phyloP scores from a whole-genome alignment of 2,797 vertebrate species.

The Muscicapa striata region DNA sequence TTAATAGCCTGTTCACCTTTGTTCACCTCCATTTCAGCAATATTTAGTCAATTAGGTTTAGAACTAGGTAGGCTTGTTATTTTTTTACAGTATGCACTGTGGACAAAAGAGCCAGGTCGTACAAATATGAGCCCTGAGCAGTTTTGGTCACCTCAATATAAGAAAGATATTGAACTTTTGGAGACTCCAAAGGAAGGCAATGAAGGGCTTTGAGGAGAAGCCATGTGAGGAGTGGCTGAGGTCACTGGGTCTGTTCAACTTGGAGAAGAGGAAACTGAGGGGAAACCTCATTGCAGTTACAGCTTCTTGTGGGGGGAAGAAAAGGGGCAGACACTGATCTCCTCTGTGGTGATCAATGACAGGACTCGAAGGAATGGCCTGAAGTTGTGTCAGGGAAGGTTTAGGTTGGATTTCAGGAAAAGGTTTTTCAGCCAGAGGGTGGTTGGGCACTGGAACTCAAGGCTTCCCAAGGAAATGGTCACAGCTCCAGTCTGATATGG shows the following conservation, averaged over 20 bases:
- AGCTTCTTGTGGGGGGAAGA: not conserved
- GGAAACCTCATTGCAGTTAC: not conserved
- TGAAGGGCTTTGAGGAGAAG: not conserved
- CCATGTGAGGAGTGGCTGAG: rapidly evolving
- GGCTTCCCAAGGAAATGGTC: not conserved
- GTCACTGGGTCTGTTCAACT: not conserved
- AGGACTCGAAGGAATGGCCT: rapidly evolving
- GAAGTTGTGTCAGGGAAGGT: not conserved
- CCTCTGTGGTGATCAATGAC: not conserved
- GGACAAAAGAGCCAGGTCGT: not conserved
- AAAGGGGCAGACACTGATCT: not conserved
- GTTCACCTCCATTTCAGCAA: not conserved
- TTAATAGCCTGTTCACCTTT: not conserved
- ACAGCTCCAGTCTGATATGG: not conserved
- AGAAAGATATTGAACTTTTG: not conserved
- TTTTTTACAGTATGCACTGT: not conserved
- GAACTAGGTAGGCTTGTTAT: not conserved
- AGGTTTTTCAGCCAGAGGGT: not conserved
- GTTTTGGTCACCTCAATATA: not conserved
- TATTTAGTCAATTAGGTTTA: not conserved
- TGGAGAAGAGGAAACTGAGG: not conserved
- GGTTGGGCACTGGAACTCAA: not conserved
- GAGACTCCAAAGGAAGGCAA: not conserved
- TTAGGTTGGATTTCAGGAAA: not conserved
- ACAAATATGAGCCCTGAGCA: not conserved